Percentiles rank a stretch among this genome's conserved stretches.
Conservation (phyloP, 2,113 vertebrate genomes). For the Strix aluco region DNA sequence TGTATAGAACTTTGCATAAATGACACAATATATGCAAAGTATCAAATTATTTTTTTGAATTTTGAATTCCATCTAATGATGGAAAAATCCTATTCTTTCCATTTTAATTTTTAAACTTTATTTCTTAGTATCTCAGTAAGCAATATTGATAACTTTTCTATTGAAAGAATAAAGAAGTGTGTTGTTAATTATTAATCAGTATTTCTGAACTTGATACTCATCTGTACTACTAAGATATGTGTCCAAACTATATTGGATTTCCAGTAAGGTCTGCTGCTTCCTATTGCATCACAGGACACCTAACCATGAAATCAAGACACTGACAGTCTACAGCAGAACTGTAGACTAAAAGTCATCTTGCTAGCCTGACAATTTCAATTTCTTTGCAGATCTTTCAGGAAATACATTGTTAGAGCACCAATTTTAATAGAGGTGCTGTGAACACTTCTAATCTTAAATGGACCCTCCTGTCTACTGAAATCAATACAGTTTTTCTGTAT, state of each 20-base stretch:
- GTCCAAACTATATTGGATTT: neutral
- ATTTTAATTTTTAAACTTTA: neutral
- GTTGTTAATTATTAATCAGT: neutral
- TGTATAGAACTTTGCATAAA: neutral
- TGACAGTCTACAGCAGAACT: neutral
- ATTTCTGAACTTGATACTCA: neutral
- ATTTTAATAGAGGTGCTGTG: neutral
- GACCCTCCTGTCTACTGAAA: neutral
- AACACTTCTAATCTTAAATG: neutral
- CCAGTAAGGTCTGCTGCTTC: neutral
- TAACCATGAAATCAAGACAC: neutral
- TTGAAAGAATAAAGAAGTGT: neutral
- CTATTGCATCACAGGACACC: neutral
- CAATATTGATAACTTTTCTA: neutral
- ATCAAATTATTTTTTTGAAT: neutral
- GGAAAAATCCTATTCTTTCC: rapidly evolving
- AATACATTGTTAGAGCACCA: neutral
- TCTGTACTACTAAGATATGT: neutral
- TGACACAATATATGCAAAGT: neutral
- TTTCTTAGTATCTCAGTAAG: neutral
- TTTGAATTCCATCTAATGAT: neutral
- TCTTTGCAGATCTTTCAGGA: neutral
- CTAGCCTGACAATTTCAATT: neutral
- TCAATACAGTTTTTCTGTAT: neutral
- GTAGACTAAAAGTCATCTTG: neutral